Evolutionary conservation across 2,888 invertebrate genomes (phyloP).

Genomic region (Melipona beecheii): DNA sequence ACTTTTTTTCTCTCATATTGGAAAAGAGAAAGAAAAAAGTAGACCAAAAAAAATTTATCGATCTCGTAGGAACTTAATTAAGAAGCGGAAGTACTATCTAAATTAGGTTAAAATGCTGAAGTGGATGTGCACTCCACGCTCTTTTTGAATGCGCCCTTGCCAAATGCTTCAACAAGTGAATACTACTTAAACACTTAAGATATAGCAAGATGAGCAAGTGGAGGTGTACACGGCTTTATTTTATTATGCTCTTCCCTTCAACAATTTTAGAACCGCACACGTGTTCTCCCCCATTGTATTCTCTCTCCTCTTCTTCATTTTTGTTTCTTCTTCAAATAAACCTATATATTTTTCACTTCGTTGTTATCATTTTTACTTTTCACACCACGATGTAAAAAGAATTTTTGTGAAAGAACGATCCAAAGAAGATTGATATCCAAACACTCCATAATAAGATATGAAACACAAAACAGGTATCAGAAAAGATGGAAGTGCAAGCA

Average conservation of each 20-base stretch:
- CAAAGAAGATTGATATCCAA: too few relatives aligned
- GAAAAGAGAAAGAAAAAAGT: background rate
- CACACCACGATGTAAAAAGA: too few relatives aligned
- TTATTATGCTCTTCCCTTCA: background rate
- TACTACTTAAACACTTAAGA: constrained; percentile 21
- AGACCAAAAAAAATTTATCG: background rate
- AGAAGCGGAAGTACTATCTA: background rate
- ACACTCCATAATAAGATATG: too few relatives aligned
- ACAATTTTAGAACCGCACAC: background rate
- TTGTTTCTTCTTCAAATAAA: background rate
- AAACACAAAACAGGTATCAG: too few relatives aligned
- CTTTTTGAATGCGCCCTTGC: background rate
- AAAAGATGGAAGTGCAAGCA: too few relatives aligned
- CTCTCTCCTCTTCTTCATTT: background rate
- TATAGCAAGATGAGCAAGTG: background rate
- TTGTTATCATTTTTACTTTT: too few relatives aligned
- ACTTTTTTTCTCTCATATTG: background rate
- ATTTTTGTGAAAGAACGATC: background rate
- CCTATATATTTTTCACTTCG: background rate
- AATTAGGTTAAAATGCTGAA: background rate
- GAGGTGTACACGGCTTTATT: background rate
- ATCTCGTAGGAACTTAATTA: background rate
- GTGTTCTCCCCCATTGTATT: background rate
- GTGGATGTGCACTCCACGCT: background rate
- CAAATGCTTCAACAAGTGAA: constrained; percentile 18